Percentiles rank a stretch among this genome's conserved stretches.
phyloP scores from a whole-genome alignment of 2,797 vertebrate species.

The Margarornis squamiger region DNA sequence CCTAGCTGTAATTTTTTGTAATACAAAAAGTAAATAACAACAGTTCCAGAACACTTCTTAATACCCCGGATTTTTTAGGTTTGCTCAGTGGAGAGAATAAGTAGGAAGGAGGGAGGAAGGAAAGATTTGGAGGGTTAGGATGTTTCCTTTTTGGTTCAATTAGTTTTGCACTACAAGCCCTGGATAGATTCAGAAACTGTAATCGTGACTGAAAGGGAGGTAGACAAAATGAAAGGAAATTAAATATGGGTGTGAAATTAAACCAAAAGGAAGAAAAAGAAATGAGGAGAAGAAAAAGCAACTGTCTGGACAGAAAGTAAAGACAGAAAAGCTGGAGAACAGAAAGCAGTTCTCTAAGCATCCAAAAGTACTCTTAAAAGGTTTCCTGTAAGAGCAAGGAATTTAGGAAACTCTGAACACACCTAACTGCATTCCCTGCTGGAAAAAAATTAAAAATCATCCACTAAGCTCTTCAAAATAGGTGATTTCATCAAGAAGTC shows the following conservation, averaged over 20 bases:
- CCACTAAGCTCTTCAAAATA: not conserved
- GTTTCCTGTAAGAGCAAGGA: not conserved
- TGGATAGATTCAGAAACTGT: not conserved
- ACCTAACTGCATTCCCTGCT: not conserved
- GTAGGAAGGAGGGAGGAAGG: not conserved
- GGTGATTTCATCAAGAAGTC: not conserved
- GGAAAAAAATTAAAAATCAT: not conserved
- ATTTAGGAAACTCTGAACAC: not conserved
- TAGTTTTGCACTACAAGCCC: conserved; percentile 26
- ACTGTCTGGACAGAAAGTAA: not conserved
- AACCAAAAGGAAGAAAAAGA: not conserved
- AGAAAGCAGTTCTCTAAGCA: not conserved
- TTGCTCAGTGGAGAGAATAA: not conserved
- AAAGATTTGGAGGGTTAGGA: not conserved
- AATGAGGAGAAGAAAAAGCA: not conserved
- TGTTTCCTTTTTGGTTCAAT: not conserved
- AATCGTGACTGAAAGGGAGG: not conserved
- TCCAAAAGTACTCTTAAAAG: not conserved
- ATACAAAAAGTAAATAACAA: not conserved
- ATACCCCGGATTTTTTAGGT: not conserved
- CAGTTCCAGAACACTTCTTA: not conserved
- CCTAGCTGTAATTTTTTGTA: not conserved
- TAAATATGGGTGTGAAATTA: conserved; percentile 38
- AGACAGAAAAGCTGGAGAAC: not conserved
- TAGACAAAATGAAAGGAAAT: conserved; percentile 29